Evolutionary conservation across 2,888 invertebrate genomes (phyloP), one percentile per base, ranked within the genome.

Genomic region (Cantharis nigra): DNA sequence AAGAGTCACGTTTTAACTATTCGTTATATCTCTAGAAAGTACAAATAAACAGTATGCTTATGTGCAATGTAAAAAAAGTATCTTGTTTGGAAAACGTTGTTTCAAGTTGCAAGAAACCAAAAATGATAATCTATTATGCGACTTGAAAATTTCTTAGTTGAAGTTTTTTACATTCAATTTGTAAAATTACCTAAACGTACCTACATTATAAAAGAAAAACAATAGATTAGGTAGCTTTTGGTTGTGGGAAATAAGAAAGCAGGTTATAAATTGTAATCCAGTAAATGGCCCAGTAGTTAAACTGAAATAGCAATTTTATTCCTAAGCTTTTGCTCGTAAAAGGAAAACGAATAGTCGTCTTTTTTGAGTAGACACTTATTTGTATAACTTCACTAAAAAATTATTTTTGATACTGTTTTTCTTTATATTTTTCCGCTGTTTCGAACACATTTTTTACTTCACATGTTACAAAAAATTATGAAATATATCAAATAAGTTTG

Each of bases 221-320:
- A 67, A 67, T 67, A 23, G 65, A 67, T 67, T 67, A 16, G 71
- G 63, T 71, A 63, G 14, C 71, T 28, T 26, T 64, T 26, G 64
- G 63, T 71, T 63, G 71, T 71, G 71, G 64, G 18, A 71, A 71
- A 28, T 28, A 71, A 28, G 26, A 63, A 67, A 67, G 65, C 65
- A 23, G 71, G 63, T 65, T 49, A 72, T 72, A 72, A 72, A 72
- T 72, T 72, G 72, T 72, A 30, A 67, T 72, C 67, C 72, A 49
- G 33, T 62, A 72, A 72, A 72, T 72, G 72, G 65, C 72, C 67
- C n/a, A 65, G 67, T 67, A 72, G 72, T 72, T 72, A 72, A 72
- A 72, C 72, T 67, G 33, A 30, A 72, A 72, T 65, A 67, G 72
- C 72, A 65, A 49, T 72, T 72, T 72, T 72, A 72, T 72, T 33